A percentile compares a stretch with the other conserved stretches of the same genome.
Conservation (phyloP, 1,140 invertebrate species). For the Goniozus legneri region DNA sequence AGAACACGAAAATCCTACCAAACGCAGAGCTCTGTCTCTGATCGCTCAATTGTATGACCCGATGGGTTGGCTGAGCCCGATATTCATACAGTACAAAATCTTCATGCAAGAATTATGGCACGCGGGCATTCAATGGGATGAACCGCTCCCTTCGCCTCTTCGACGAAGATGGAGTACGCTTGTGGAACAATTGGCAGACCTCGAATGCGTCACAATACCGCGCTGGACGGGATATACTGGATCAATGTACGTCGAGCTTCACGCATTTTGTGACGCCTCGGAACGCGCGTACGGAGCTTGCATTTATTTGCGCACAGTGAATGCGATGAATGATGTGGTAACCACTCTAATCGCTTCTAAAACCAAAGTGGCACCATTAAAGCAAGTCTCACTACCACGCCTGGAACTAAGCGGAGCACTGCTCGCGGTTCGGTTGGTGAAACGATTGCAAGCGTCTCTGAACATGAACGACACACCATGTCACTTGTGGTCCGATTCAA, state of each 20-base stretch:
- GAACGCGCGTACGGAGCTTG: background rate
- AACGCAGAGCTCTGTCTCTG: background rate
- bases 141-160: background rate
- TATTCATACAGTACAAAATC: background rate
- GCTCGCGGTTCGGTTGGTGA: background rate
- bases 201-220: background rate
- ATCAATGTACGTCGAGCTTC: background rate
- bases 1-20: background rate
- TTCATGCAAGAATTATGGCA: background rate
- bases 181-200: background rate
- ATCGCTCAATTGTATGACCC: too few species aligned
- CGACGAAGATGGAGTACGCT: background rate
- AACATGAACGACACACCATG: background rate
- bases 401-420: constrained; percentile 7
- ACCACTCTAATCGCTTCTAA: background rate
- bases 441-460: background rate
- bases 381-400: constrained; percentile 14
- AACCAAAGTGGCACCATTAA: constrained; percentile 11
- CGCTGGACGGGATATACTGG: background rate
- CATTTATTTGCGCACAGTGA: background rate
- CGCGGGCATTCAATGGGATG: background rate
- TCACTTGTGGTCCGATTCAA: background rate
- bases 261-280: background rate
- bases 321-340: background rate
- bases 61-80: background rate